phyloP scores from a whole-genome alignment of 2,797 vertebrate species.

The Thunnus albacares region DNA sequence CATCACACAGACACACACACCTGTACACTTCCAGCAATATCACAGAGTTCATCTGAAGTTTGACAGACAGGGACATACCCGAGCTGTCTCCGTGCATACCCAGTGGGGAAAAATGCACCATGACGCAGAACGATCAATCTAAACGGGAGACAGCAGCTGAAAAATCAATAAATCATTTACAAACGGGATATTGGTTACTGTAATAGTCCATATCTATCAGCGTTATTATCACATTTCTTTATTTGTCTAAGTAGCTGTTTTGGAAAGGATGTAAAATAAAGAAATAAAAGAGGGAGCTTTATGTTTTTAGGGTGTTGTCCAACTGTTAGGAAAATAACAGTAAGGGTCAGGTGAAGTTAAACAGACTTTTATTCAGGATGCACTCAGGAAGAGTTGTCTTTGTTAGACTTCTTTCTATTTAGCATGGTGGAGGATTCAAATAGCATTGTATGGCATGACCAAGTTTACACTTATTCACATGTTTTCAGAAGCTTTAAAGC shows the following conservation, averaged over 20 bases:
- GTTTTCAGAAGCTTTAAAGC: neutral
- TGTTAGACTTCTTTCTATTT: neutral
- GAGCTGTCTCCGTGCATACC: constrained; percentile 44
- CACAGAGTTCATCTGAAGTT: constrained; percentile 71
- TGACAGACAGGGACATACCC: constrained; percentile 69
- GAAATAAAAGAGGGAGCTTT: neutral
- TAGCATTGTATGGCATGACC: neutral
- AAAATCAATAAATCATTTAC: constrained; percentile 33
- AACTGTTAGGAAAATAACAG: constrained; percentile 15
- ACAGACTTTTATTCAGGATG: constrained; percentile 4
- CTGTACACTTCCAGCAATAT: constrained; percentile 42
- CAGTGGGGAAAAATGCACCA: constrained; percentile 43
- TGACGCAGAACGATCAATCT: constrained; percentile 52
- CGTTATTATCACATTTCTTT: neutral
- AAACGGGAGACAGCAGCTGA: constrained; percentile 10
- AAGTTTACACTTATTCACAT: neutral
- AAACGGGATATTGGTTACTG: neutral
- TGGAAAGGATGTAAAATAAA: neutral
- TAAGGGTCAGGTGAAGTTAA: neutral
- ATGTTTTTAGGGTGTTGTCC: constrained; percentile 30
- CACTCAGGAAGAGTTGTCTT: neutral
- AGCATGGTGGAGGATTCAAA: neutral
- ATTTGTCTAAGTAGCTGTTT: neutral
- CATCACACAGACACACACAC: constrained; percentile 10
- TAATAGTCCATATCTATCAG: neutral